Evolutionary conservation across 2,797 vertebrate species (phyloP), one percentile per base, ranked within the genome.

Genomic region (Oryzias dopingdopingensis): DNA sequence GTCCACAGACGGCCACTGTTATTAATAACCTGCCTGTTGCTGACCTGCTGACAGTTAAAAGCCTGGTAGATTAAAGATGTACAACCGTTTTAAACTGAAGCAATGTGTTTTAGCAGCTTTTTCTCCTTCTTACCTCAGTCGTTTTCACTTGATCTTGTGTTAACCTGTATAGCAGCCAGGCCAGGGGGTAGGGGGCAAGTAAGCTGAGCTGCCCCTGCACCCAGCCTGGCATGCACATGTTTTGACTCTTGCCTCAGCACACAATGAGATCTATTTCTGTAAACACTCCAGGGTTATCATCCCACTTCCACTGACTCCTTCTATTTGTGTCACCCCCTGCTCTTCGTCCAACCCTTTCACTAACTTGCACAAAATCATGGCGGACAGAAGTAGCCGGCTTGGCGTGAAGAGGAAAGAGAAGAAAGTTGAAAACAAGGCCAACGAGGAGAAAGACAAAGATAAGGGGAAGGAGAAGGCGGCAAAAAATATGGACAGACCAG

Each of bases 1-100:
- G 72, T 47, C 82, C 79, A 79, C 52, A 70, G 64, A 63, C 65
- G 71, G 82, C 66, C 63, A 23, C 26, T 15, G 83, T 77, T 92
- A 93, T 90, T 90, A 89, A 93, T 92, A 93, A 86, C 84, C 72
- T 50, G 82, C 81, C 83, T 78, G 85, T 79, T 90, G 87, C 82
- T 83, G 83, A 79, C 72, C 50, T 82, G 81, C 59, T 81, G 86
- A 88, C 86, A 86, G 77, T 70, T 65, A 45, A 56, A 80, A 84
- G 53, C 69, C 69, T 53, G 46, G 60, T 52, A 40, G 77, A 76
- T 77, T 70, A 44, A 56, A 64, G 49, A 56, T 55, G 40, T 49
- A 57, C 62, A 42, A 22, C 37, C 46, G 14, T 24, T 55, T 49
- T 4, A 52, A 40, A 62, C 22, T 56, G 47, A 48, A 17, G 8